Evolutionary conservation across 2,888 invertebrate species (phyloP).

Genomic region (Xestobium rufovillosum): DNA sequence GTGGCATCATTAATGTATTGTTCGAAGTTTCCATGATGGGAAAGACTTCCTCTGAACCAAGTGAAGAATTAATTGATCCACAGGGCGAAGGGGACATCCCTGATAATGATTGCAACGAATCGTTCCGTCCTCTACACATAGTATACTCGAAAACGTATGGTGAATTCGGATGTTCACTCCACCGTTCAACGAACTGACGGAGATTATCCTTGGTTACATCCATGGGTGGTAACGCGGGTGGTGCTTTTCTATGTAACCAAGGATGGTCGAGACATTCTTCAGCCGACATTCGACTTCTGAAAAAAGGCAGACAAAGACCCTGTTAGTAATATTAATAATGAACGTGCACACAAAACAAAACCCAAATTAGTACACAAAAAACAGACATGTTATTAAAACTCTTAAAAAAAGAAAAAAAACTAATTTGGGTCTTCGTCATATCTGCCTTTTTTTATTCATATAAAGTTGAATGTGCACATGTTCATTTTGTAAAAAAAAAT

Average conservation of each 20-base stretch:
- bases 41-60: conserved; percentile 49
- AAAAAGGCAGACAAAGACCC: conserved; percentile 40
- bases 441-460: conserved; percentile 12
- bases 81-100: conserved; percentile 77
- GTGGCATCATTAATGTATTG: conserved; percentile 15
- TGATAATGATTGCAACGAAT: conserved; percentile 47
- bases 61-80: conserved; percentile 63
- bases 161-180: conserved; percentile 83
- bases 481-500: too few relatives aligned
- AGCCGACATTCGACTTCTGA: conserved; percentile 77
- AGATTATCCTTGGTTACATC: conserved; percentile 78
- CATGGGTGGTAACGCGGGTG: conserved; percentile 43
- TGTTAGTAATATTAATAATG: conserved; percentile 28
- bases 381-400: too few relatives aligned
- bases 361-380: conserved; percentile 37
- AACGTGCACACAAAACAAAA: conserved; percentile 28
- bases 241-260: conserved; percentile 65
- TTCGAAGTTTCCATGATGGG: conserved; percentile 15
- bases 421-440: conserved; percentile 32
- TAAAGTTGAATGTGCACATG: too few relatives aligned
- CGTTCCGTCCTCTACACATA: conserved; percentile 41
- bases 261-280: conserved; percentile 76
- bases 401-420: too few relatives aligned
- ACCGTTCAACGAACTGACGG: conserved; percentile 75
- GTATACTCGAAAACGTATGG: conserved; percentile 74